Evolutionary conservation across 53 echinoderm and acorn worm species (phyloP).

Genomic region (Mesocentrotus franciscanus): DNA sequence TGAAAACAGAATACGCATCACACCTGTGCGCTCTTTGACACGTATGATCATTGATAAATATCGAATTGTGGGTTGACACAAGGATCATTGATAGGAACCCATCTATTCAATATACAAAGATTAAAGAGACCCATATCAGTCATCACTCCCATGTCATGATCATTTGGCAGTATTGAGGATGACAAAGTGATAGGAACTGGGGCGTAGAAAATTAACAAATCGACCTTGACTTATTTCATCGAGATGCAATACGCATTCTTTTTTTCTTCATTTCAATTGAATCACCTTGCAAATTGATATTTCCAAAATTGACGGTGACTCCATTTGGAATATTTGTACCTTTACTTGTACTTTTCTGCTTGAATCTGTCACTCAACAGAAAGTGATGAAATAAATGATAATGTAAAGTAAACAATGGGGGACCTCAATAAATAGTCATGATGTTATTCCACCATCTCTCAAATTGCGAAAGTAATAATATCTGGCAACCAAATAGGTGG

Average conservation of each 20-base stretch:
- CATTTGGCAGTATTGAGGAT: not conserved
- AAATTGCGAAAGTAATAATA: not conserved
- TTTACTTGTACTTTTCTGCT: not conserved
- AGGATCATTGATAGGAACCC: not conserved
- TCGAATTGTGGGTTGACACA: not conserved
- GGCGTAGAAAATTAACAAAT: constrained; percentile 17
- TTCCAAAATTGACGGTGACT: not conserved
- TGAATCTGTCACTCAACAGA: not conserved
- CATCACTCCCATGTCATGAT: not conserved
- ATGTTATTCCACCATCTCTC: not conserved
- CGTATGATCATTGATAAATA: not conserved
- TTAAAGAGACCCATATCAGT: not conserved
- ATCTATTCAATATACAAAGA: not conserved
- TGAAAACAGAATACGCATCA: not conserved
- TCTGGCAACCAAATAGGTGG: not conserved
- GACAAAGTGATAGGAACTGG: constrained; percentile 20
- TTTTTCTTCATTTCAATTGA: not conserved
- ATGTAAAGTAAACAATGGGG: not conserved
- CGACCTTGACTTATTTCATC: constrained; percentile 44
- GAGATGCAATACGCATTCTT: not conserved
- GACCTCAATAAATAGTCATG: not conserved
- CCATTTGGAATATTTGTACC: not conserved
- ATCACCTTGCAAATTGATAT: not conserved
- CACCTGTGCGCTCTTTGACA: not conserved
- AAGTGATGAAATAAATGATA: not conserved